Evolutionary conservation across 2,888 invertebrate genomes (phyloP).

Genomic region (Stenodema calcarata): DNA sequence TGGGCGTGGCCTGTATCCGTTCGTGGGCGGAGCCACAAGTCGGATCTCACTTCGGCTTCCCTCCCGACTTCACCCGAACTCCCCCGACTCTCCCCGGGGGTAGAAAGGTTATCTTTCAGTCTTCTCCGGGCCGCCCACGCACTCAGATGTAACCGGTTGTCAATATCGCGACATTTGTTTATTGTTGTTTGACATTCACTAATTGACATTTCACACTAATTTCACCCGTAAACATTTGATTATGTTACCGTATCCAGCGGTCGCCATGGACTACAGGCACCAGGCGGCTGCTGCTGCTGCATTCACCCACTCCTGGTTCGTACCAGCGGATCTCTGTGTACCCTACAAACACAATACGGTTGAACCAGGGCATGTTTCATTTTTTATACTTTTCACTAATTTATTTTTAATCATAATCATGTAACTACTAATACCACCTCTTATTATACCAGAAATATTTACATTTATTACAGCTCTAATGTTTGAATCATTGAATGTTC

Average conservation of each 20-base stretch:
- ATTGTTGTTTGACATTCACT: background rate
- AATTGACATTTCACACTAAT: background rate
- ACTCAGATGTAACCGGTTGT: background rate
- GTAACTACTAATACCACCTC: background rate
- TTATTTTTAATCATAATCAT: background rate
- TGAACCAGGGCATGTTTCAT: constrained; percentile 84
- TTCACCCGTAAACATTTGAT: constrained; percentile 40
- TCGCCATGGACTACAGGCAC: constrained; percentile 56
- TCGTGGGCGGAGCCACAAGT: too few relatives aligned
- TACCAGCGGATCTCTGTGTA: constrained; percentile 91
- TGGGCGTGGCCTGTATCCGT: constrained; percentile 30
- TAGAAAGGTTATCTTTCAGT: constrained; percentile 7
- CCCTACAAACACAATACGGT: constrained; percentile 82
- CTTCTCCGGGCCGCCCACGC: constrained; percentile 40
- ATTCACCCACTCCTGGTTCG: constrained; percentile 95
- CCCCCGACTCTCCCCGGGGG: constrained; percentile 49
- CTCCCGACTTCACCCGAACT: constrained; percentile 47
- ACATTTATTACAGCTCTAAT: background rate
- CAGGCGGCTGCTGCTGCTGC: constrained; percentile 80
- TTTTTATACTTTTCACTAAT: constrained; percentile 54
- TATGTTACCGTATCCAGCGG: constrained; percentile 86
- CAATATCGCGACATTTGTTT: background rate
- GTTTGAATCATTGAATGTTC: background rate
- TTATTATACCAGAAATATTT: background rate
- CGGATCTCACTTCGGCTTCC: too few relatives aligned